Percentiles rank a stretch among this genome's conserved stretches.
Evolutionary conservation across 1,140 invertebrate species (phyloP).

Genomic region (Apis florea): DNA sequence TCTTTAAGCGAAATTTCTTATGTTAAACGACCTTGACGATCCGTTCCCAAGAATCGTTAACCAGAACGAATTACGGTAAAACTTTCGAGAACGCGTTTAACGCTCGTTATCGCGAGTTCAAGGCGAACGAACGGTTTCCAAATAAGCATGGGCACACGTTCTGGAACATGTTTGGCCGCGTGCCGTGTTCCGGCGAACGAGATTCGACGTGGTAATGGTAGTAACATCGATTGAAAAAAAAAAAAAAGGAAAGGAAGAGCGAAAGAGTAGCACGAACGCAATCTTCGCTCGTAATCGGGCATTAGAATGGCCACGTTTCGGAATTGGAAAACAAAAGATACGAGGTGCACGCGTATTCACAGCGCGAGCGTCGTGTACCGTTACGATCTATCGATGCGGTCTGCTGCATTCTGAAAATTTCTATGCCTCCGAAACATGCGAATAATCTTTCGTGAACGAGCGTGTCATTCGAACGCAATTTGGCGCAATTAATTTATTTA

Average conservation of each 20-base stretch:
- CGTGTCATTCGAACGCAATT: background rate
- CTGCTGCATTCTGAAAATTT: slow-evolving; percentile 23
- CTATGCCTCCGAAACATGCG: background rate
- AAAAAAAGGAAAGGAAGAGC: slow-evolving; percentile 19
- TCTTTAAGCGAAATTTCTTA: no score
- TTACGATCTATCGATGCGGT: background rate
- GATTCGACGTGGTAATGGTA: slow-evolving; percentile 13
- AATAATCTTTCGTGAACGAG: background rate
- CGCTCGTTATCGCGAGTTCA: background rate
- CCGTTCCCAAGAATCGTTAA: background rate
- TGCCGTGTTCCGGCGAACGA: background rate
- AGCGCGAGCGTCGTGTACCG: background rate
- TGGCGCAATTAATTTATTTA: background rate
- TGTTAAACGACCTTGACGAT: background rate
- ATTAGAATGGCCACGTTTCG: slow-evolving; percentile 39
- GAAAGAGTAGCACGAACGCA: background rate
- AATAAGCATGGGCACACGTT: background rate
- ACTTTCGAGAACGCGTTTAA: background rate
- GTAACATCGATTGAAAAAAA: background rate
- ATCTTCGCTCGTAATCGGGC: slow-evolving; percentile 22
- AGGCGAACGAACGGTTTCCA: background rate
- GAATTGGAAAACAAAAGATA: slow-evolving; percentile 24
- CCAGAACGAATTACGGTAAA: background rate
- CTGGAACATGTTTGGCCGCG: background rate
- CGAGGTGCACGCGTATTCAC: slow-evolving; percentile 18